Evolutionary conservation across 2,888 invertebrate genomes (phyloP), one percentile per base, ranked within the genome.

Genomic region (Uropetala carovei): DNA sequence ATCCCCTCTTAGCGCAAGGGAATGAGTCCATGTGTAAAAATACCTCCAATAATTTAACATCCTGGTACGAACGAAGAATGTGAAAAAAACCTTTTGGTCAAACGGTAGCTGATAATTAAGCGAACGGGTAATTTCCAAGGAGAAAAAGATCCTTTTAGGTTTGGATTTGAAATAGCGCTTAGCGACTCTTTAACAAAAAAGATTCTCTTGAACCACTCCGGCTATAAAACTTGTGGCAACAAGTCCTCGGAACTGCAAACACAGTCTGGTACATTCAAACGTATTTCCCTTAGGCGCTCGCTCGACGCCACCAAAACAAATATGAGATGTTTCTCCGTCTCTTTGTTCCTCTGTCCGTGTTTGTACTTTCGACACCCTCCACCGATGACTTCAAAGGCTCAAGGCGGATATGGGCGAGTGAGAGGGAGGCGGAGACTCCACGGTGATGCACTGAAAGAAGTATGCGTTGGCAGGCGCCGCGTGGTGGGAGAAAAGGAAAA

Each of bases 61-160:
- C 75, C 75, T 75, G 75, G 27, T 27, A 75, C 22, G 27, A 27
- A 75, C 27, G 27, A 75, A 75, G 75, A 75, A 75, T 75, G 75
- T n/a, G 75, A 75, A 75, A 27, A 64, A 75, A 75, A 75, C 22
- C 75, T 27, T 75, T 75, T 27, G 75, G 75, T 75, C 75, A 75
- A 75, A 75, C 75, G 75, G 75, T 75, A 75, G 75, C 75, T 75
- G 75, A 75, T 75, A 75, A 75, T 75, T 75, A 75, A 75, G 75
- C 75, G 75, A 75, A 10, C 22, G 22, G 13, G 75, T 75, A 75
- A 75, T 75, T 75, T 75, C 16, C 27, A 75, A 75, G 75, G 27
- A 75, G 75, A 75, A 75, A 75, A 75, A 75, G 22, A 75, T 75
- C 75, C 75, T 75, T 22, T 75, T 14, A 27, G 11, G 75, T 27